Percentiles rank a stretch among this genome's conserved stretches.
phyloP scores from a whole-genome alignment of 2,888 invertebrate genomes.

The Agrotis exclamationis region DNA sequence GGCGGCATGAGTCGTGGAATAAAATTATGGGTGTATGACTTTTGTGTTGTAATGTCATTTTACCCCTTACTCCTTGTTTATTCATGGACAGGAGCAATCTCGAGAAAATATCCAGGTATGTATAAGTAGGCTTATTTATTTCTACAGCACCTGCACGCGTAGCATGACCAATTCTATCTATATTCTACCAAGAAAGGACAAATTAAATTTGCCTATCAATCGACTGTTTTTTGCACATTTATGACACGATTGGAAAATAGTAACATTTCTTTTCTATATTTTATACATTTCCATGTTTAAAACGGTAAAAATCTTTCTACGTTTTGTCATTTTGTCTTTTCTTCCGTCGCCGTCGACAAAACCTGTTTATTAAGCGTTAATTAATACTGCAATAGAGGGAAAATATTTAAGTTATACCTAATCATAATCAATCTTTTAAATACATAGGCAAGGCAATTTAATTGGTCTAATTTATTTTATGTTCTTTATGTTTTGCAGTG shows the following conservation, averaged over 20 bases:
- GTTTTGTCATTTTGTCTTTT: no score
- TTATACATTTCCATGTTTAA: no score
- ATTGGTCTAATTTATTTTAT: slow-evolving; percentile 10
- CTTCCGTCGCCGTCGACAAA: no score
- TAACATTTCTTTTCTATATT: no score
- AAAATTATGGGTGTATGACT: slow-evolving; percentile 82
- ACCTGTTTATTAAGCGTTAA: no score
- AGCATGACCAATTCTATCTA: no score
- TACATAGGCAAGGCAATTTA: background rate
- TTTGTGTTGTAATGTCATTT: slow-evolving; percentile 77
- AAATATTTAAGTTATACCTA: background rate
- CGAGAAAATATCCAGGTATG: slow-evolving; percentile 74
- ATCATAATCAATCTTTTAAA: background rate
- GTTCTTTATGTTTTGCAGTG: slow-evolving; percentile 67
- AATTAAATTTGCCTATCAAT: no score
- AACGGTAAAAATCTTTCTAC: no score
- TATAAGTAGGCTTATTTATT: slow-evolving; percentile 8
- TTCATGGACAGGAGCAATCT: slow-evolving; percentile 69
- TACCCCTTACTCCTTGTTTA: slow-evolving; percentile 79
- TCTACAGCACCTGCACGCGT: background rate
- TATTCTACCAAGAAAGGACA: no score
- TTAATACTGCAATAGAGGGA: background rate
- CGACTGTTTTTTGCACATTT: no score
- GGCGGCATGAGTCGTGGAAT: slow-evolving; percentile 82
- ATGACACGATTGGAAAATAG: no score